These are phyloP conservation scores for Bufo gargarizans DNA, from an alignment of 2,113 vertebrate genomes.

Conservation along the genomic window DNA sequence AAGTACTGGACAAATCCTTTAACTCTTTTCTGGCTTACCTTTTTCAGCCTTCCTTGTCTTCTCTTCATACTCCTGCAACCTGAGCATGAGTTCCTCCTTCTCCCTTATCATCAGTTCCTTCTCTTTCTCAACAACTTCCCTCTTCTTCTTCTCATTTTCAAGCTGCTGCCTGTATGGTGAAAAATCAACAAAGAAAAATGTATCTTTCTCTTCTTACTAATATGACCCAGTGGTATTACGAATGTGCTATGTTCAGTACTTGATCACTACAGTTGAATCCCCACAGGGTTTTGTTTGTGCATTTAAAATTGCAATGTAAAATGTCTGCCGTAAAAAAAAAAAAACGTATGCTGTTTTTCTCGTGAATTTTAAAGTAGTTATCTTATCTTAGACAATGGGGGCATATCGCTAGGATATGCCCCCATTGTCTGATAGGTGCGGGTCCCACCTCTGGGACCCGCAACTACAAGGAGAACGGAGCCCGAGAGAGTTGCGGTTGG, in stretches of 20 bases:
- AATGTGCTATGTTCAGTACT: neutral
- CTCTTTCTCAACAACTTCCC: conserved; percentile 87
- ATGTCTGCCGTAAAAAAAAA: too few species aligned
- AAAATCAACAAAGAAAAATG: conserved; percentile 31
- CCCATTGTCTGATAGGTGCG: too few species aligned
- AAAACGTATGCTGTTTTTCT: too few species aligned
- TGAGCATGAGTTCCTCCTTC: conserved; percentile 86
- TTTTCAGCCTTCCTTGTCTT: conserved; percentile 90
- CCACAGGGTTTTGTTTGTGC: too few species aligned
- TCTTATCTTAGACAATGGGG: too few species aligned
- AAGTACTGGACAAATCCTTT: neutral
- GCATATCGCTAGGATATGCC: too few species aligned
- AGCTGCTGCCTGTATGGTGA: conserved; percentile 82
- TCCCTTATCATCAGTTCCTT: conserved; percentile 91
- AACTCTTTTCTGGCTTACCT: conserved; percentile 71
- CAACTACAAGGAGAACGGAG: too few species aligned
- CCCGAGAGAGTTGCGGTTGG: too few species aligned
- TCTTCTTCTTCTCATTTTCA: conserved; percentile 89
- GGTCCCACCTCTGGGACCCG: too few species aligned
- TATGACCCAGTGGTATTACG: neutral
- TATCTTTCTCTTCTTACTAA: neutral
- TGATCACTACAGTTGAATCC: too few species aligned
- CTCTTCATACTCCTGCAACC: conserved; percentile 87
- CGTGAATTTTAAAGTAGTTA: too few species aligned
- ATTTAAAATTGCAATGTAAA: too few species aligned